phyloP scores from a whole-genome alignment of 1,140 invertebrate species.

The Heliconius nattereri region DNA sequence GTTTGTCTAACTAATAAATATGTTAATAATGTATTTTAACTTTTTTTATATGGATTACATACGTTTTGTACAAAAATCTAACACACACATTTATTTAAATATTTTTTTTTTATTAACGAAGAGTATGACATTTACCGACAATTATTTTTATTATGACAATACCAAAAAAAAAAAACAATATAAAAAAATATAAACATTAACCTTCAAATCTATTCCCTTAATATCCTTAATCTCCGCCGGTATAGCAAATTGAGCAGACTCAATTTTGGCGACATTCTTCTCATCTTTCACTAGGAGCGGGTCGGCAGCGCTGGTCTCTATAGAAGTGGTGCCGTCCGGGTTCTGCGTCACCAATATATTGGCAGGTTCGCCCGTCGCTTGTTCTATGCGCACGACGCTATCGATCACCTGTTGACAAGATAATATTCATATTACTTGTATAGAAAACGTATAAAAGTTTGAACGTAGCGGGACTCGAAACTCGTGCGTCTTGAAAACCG shows the following conservation, averaged over 20 bases:
- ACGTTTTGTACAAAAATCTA: too few species aligned
- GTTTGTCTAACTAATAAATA: too few species aligned
- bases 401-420: constrained; percentile 66
- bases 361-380: constrained; percentile 72
- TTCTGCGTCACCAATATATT: constrained; percentile 80
- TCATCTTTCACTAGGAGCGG: constrained; percentile 72
- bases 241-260: constrained; percentile 72
- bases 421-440: too few species aligned
- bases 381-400: constrained; percentile 78
- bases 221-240: constrained; percentile 78
- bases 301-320: constrained; percentile 70
- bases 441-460: too few species aligned
- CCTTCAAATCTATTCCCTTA: constrained; percentile 77
- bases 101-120: too few species aligned
- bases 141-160: too few species aligned
- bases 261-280: constrained; percentile 66
- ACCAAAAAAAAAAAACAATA: background rate
- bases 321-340: constrained; percentile 77
- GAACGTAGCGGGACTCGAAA: too few species aligned
- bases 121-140: too few species aligned
- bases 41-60: too few species aligned
- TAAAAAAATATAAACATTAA: background rate
- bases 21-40: too few species aligned
- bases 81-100: too few species aligned
- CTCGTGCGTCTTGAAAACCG: too few species aligned